Evolutionary conservation across 2,888 invertebrate species (phyloP), one percentile per base, ranked within the genome.

Genomic region (Chouioia cunea): DNA sequence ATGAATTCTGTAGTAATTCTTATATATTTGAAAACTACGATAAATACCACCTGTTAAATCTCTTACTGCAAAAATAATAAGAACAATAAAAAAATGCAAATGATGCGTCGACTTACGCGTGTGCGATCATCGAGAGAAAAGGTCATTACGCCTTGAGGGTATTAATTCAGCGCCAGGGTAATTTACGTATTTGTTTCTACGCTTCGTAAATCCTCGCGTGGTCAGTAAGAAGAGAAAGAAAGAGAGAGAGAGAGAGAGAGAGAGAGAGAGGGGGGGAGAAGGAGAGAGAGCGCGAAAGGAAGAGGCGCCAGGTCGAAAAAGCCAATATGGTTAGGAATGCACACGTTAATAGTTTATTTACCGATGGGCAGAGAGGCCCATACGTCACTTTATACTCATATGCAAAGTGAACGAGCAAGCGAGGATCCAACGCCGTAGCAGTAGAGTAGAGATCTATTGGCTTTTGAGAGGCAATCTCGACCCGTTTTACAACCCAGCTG

Each of bases 261-360:
- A n/a, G n/a, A n/a, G n/a, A n/a, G n/a, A n/a, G n/a, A n/a, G n/a
- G n/a, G n/a, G n/a, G n/a, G n/a, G n/a, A n/a, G n/a, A n/a, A n/a
- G n/a, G 60, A 48, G 48, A 48, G 48, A 36, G 56, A 53, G 59
- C 57, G 16, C 65, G 48, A 22, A 2, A 27, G 18, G 20, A 12
- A 6, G 50, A 71, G 67, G 72, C 72, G 72, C 72, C 69, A 54
- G 75, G 73, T 78, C 77, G 75, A 75, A 74, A 78, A 78, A 82
- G 79, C 85, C 85, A 85, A 85, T 85, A 85, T 85, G 84, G 85
- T 85, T 84, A 85, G 85, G 85, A 85, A 85, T 85, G 85, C 83
- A 80, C 82, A 83, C 43, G 54, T 84, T 85, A 84, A 85, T 85
- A 85, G 84, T 85, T 85, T 84, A 85, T 85, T 85, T 84, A 84